Evolutionary conservation across 2,888 invertebrate species (phyloP), one percentile per base, ranked within the genome.

Genomic region (Metallyticus violacea): DNA sequence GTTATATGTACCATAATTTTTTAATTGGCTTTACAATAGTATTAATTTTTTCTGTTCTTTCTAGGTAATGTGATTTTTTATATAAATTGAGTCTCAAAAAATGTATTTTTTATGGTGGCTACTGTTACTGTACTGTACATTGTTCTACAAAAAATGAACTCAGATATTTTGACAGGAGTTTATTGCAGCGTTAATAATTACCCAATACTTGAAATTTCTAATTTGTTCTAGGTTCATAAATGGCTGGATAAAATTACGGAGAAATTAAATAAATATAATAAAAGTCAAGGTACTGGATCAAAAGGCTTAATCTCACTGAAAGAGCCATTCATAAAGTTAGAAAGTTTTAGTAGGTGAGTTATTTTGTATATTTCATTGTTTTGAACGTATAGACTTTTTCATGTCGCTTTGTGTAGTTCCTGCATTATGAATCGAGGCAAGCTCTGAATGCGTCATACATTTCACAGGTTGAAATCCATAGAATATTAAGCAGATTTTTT

Each of bases 171-270:
- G n/a, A n/a, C n/a, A n/a, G n/a, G n/a, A n/a, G n/a, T n/a, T n/a
- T n/a, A n/a, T n/a, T n/a, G n/a, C n/a, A n/a, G n/a, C n/a, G n/a
- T n/a, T n/a, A n/a, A n/a, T n/a, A n/a, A n/a, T n/a, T n/a, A 62
- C 1, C 4, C 76, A 30, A 26, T 30, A 78, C 15, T 26, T 5
- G 25, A 40, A 82, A n/a, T 86, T n/a, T 82, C 26, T 77, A 30
- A 25, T 28, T 26, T 81, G 25, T 86, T 79, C 1, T 81, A 88
- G 88, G 86, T 87, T 2, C 77, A 87, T 15, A 88, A 86, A 83
- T 88, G 87, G 87, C 77, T 88, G 81, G 85, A 85, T 26, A 85
- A 85, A 77, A 30, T 85, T 26, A 29, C n/a, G 7, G 77, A 83
- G 77, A 83, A 83, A n/a, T 77, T 27, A 9, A 25, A 83, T 6